phyloP scores from a whole-genome alignment of 1,140 invertebrate genomes.

The Galleria mellonella region DNA sequence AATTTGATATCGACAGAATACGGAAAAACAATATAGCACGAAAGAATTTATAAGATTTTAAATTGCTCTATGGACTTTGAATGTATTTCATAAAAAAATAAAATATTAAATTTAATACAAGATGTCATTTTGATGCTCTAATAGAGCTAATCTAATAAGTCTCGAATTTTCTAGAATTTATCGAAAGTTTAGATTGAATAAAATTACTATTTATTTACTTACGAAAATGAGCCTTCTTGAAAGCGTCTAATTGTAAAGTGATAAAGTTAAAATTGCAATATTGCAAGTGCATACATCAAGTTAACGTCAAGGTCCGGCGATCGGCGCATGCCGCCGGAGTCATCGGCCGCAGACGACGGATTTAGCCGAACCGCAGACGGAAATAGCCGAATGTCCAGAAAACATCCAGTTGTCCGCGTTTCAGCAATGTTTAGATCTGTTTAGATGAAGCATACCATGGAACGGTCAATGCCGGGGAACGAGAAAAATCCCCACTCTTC shows the following conservation, averaged over 20 bases:
- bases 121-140: too few species aligned
- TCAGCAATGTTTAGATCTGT: conserved; percentile 40
- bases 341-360: conserved; percentile 58
- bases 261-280: conserved; percentile 11
- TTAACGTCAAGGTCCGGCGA: conserved; percentile 47
- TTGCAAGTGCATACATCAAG: conserved; percentile 18
- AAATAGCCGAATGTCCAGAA: conserved; percentile 59
- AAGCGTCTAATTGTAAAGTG: neutral
- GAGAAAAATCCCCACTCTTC: neutral
- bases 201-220: too few species aligned
- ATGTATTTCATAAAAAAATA: too few species aligned
- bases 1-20: too few species aligned
- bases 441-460: conserved; percentile 10
- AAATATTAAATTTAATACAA: too few species aligned
- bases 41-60: too few species aligned
- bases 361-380: conserved; percentile 56
- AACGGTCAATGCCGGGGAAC: conserved; percentile 25
- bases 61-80: too few species aligned
- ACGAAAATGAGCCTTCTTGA: neutral
- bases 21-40: too few species aligned
- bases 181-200: too few species aligned
- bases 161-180: too few species aligned
- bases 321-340: conserved; percentile 54
- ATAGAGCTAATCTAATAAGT: too few species aligned
- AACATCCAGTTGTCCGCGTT: conserved; percentile 36